Percentiles rank a stretch among this genome's conserved stretches.
Conservation (phyloP, 2,797 vertebrate species). For the Danionella dracula region DNA sequence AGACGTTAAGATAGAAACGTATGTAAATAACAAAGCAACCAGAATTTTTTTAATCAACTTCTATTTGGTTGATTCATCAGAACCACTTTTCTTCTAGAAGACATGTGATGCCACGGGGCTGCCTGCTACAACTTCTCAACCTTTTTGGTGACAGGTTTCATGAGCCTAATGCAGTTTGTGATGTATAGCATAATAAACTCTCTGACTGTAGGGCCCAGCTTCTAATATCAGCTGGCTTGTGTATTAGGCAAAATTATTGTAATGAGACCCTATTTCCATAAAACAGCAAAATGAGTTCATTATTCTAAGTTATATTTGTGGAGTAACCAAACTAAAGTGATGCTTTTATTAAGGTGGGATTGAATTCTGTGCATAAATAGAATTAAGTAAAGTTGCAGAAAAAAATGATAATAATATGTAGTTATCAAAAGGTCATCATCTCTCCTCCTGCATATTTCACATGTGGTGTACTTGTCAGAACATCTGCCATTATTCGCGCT, state of each 20-base stretch:
- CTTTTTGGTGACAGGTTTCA: conserved; percentile 78
- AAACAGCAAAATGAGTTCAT: conserved; percentile 81
- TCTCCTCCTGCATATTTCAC: conserved; percentile 48
- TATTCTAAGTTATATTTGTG: conserved; percentile 76
- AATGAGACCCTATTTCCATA: conserved; percentile 82
- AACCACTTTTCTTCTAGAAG: conserved; percentile 59
- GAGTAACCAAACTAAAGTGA: conserved; percentile 74
- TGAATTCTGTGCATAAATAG: conserved; percentile 72
- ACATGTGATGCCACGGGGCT: conserved; percentile 69
- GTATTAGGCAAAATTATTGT: conserved; percentile 81
- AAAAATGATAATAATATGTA: conserved; percentile 70
- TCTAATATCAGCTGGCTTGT: conserved; percentile 75
- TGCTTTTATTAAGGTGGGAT: conserved; percentile 73
- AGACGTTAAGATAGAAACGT: too few species aligned
- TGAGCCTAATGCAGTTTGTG: conserved; percentile 78
- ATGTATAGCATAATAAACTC: conserved; percentile 81
- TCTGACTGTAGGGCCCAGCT: conserved; percentile 76
- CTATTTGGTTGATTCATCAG: conserved; percentile 60
- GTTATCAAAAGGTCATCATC: conserved; percentile 67
- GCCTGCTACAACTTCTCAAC: conserved; percentile 68
- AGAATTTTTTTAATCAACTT: conserved; percentile 49
- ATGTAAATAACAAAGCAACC: too few species aligned
- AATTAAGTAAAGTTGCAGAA: conserved; percentile 68
- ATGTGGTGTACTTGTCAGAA: conserved; percentile 42
- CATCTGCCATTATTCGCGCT: conserved; percentile 32